Conservation (phyloP, 30 jellyfish, hydroid and myxozoan species). For the Aurelia aurita region DNA sequence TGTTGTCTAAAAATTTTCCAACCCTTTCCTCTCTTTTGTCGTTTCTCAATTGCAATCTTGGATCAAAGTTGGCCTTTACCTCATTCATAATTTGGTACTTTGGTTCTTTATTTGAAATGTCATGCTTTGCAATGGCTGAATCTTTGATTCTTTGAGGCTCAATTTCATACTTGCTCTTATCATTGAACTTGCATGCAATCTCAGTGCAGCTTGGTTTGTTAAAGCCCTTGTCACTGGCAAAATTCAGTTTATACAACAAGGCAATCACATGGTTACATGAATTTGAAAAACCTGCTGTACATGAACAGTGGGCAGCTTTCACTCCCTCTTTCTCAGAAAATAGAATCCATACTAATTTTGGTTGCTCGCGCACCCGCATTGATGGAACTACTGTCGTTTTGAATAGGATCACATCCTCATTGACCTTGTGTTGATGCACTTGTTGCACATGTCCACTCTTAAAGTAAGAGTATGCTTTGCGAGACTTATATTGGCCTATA, state of each 20-base stretch:
- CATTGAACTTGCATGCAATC: too few relatives aligned
- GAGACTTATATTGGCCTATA: too few relatives aligned
- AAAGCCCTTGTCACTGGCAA: slow-evolving; percentile 13
- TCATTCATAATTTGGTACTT: slow-evolving; percentile 5
- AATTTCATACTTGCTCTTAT: too few relatives aligned
- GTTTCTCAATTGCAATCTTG: not conserved
- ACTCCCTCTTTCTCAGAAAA: slow-evolving; percentile 1
- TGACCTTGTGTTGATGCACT: too few relatives aligned
- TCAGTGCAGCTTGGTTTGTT: too few relatives aligned
- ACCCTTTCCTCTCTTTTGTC: not conserved
- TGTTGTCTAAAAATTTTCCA: slow-evolving; percentile 4
- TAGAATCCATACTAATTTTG: slow-evolving; percentile 7
- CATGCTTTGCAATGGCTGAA: too few relatives aligned
- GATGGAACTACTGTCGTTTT: not conserved
- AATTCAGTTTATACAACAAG: not conserved
- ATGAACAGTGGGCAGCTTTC: slow-evolving; percentile 9
- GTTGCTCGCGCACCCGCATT: slow-evolving; percentile 19
- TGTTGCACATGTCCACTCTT: too few relatives aligned
- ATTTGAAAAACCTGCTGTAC: slow-evolving; percentile 4
- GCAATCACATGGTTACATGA: too few relatives aligned
- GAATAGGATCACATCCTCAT: not conserved
- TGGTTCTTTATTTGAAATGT: too few relatives aligned
- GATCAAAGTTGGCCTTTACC: slow-evolving; percentile 10
- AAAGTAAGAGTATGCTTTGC: too few relatives aligned
- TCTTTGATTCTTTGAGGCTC: too few relatives aligned